Evolutionary conservation across 2,888 invertebrate species (phyloP).

Genomic region (Zaprionus obscuricornis): DNA sequence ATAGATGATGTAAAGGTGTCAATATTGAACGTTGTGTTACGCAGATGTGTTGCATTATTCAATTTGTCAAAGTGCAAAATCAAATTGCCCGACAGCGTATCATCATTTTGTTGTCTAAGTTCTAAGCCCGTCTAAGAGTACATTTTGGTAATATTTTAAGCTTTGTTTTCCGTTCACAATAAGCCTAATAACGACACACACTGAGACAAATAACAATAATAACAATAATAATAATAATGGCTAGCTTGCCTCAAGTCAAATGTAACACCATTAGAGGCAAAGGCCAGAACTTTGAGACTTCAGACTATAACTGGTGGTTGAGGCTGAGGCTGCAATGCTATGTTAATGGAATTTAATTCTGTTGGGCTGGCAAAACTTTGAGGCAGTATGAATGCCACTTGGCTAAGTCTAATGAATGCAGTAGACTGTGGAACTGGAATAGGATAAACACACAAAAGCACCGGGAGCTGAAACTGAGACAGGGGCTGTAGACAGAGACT

Average conservation of each 20-base stretch:
- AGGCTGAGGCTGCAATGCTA: slow-evolving; percentile 6
- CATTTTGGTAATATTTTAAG: slow-evolving; percentile 31
- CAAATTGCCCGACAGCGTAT: slow-evolving; percentile 29
- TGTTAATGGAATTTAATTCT: slow-evolving; percentile 70
- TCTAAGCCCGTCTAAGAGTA: slow-evolving; percentile 23
- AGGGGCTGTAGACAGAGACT: background rate
- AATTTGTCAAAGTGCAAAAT: slow-evolving; percentile 35
- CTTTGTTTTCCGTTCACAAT: background rate
- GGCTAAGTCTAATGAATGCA: slow-evolving; percentile 75
- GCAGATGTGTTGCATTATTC: slow-evolving; percentile 32
- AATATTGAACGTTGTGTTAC: background rate
- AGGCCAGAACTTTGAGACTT: slow-evolving; percentile 8
- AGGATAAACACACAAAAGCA: slow-evolving; percentile 65
- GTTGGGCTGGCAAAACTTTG: slow-evolving; percentile 25
- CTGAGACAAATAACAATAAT: slow-evolving; percentile 31
- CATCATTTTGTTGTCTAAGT: slow-evolving; percentile 19
- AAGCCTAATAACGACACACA: slow-evolving; percentile 13
- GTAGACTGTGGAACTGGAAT: slow-evolving; percentile 72
- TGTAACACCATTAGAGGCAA: slow-evolving; percentile 64
- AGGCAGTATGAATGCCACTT: slow-evolving; percentile 54
- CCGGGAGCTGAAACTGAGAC: slow-evolving; percentile 10
- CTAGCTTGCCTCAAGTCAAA: slow-evolving; percentile 53
- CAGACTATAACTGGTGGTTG: background rate
- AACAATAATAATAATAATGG: slow-evolving; percentile 50
- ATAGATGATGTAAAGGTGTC: no score